Percentiles rank a stretch among this genome's conserved stretches.
phyloP scores from a whole-genome alignment of 2,113 vertebrate genomes.

The Passer domesticus region DNA sequence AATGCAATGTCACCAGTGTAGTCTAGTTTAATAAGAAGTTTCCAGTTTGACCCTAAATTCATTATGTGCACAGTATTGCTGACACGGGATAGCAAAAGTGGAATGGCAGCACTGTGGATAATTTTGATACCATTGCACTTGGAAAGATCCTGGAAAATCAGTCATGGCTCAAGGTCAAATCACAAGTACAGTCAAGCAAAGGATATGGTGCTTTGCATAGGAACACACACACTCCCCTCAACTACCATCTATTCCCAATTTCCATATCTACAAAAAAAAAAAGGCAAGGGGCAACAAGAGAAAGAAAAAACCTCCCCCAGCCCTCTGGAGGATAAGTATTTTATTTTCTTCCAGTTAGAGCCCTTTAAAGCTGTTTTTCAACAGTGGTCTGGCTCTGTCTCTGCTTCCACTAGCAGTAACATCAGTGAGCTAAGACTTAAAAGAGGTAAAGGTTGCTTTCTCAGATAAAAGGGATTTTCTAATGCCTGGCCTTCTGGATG shows the following conservation, averaged over 20 bases:
- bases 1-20: neutral
- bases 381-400: neutral
- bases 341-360: neutral
- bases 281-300: neutral
- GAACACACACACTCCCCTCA: neutral
- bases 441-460: neutral
- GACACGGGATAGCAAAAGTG: neutral
- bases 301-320: neutral
- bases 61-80: neutral
- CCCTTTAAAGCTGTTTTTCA: neutral
- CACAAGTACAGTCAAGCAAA: neutral
- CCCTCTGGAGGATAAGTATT: neutral
- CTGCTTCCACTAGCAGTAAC: neutral
- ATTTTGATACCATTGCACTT: neutral
- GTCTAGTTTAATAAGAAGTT: neutral
- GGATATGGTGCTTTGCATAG: neutral
- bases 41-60: neutral
- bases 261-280: neutral
- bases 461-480: conserved; percentile 13
- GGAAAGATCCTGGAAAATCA: neutral
- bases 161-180: neutral
- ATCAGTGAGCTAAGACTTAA: neutral
- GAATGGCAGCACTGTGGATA: neutral
- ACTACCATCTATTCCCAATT: neutral
- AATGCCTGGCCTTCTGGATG: neutral